Evolutionary conservation across 1,140 invertebrate genomes (phyloP), one percentile per base, ranked within the genome.

Genomic region (Cotesia glomerata): DNA sequence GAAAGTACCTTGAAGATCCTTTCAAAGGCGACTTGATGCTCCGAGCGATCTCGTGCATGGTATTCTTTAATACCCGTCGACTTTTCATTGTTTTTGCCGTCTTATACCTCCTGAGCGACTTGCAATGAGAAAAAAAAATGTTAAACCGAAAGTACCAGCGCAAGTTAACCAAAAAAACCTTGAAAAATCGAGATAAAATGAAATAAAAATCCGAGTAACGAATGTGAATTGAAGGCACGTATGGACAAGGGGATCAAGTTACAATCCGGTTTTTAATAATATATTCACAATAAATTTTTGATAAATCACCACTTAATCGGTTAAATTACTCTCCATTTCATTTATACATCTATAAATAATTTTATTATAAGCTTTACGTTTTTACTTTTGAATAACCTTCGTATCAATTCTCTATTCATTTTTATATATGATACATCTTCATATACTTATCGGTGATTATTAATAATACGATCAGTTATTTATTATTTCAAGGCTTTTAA

Each of bases 1-100:
- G 74, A 72, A 71, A 71, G 45, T 68, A 69, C 74, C 74, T 75
- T 75, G 74, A 75, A 65, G 67, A 75, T 70, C 67, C 67, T 70
- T 62, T 72, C 59, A 72, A 75, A 75, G 74, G 74, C 66, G 35
- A 75, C 56, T 63, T 54, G 35, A 52, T 45, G 62, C 65, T 64
- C 49, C 54, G 35, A 69, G 66, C 63, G 36, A 67, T 56, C 66
- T 68, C 63, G 36, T 72, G 65, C 63, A 36, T 72, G 65, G 59
- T 64, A 72, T 75, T 75, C 74, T 72, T 72, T 67, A 70, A 75
- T 69, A 59, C 70, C 62, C 51, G 14, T 56, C 52, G 65, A 67
- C 51, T 59, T 72, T 64, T 72, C 74, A 75, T 75, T 75, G 71
- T 72, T 72, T 66, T 52, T 64, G 26, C 62, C 65, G 49, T 64